These are phyloP conservation scores for Montipora capitata DNA, from an alignment of 92 coral and sea anemone genomes.

Conservation along the genomic window DNA sequence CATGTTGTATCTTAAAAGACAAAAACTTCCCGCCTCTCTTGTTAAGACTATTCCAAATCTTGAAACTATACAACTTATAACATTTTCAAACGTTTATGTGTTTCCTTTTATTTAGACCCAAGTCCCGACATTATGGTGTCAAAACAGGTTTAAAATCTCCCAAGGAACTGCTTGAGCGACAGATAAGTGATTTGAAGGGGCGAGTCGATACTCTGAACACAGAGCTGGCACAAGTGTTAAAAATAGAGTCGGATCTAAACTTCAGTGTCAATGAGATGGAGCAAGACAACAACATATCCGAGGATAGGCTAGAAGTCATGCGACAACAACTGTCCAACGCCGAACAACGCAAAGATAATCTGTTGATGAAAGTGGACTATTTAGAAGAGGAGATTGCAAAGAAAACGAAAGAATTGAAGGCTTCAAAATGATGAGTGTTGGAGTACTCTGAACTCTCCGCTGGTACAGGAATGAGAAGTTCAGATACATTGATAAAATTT, in stretches of 20 bases:
- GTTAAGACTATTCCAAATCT: too few relatives aligned
- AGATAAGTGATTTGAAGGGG: conserved; percentile 87
- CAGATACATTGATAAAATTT: not conserved
- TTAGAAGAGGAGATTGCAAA: conserved; percentile 91
- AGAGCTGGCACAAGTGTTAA: conserved; percentile 91
- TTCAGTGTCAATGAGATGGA: conserved; percentile 70
- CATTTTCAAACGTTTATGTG: too few relatives aligned
- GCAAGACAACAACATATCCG: conserved; percentile 62
- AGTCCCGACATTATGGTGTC: conserved; percentile 46
- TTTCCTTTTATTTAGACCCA: conserved; percentile 40
- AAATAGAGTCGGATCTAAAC: conserved; percentile 89
- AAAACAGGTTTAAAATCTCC: conserved; percentile 84
- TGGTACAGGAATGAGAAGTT: not conserved
- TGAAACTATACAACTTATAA: too few relatives aligned
- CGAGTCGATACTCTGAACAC: conserved; percentile 86
- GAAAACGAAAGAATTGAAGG: conserved; percentile 82
- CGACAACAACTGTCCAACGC: conserved; percentile 88
- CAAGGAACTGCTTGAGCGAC: conserved; percentile 87
- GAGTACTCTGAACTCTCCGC: not conserved
- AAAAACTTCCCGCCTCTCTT: too few relatives aligned
- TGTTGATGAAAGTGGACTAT: conserved; percentile 83
- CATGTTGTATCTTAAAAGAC: too few relatives aligned
- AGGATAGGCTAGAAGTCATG: conserved; percentile 75
- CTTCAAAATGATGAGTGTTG: not conserved
- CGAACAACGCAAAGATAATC: conserved; percentile 86